Evolutionary conservation across 2,888 invertebrate genomes (phyloP).

Genomic region (Orthonychiurus folsomi): DNA sequence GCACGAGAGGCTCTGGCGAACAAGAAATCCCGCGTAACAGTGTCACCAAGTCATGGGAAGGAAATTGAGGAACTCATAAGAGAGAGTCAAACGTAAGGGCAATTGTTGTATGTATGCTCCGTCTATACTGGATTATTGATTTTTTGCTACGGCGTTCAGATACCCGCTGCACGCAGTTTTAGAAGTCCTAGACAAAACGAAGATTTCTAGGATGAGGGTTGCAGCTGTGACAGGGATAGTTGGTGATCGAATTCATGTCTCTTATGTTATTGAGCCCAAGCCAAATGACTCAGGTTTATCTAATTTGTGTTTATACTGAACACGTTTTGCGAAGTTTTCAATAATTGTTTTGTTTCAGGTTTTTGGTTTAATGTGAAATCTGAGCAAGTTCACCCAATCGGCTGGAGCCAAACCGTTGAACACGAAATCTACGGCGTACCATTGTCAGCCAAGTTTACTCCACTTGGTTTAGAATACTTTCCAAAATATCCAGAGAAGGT

Average conservation of each 20-base stretch:
- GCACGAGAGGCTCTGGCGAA: neutral
- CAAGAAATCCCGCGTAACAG: neutral
- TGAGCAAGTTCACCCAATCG: slow-evolving; percentile 22
- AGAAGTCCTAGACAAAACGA: slow-evolving; percentile 9
- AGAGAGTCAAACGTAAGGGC: slow-evolving; percentile 8
- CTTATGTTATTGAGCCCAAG: slow-evolving; percentile 15
- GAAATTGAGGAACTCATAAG: neutral
- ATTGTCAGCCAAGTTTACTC: neutral
- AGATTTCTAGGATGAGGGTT: slow-evolving; percentile 8
- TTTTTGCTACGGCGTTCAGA: too few species aligned
- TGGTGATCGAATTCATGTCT: slow-evolving; percentile 24
- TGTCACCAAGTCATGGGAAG: neutral
- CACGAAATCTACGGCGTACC: slow-evolving; percentile 13
- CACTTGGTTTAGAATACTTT: neutral
- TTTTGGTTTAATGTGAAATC: slow-evolving; percentile 24
- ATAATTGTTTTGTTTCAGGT: too few species aligned
- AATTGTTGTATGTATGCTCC: too few species aligned
- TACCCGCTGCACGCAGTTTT: slow-evolving; percentile 1
- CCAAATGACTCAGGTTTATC: slow-evolving; percentile 15
- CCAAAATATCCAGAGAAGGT: slow-evolving; percentile 10
- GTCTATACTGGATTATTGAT: too few species aligned
- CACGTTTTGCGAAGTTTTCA: too few species aligned
- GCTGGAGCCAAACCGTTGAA: slow-evolving; percentile 26
- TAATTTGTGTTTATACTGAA: too few species aligned
- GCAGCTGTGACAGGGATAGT: slow-evolving; percentile 15